Evolutionary conservation across 1,140 invertebrate species (phyloP).

Genomic region (Microplitis mediator): DNA sequence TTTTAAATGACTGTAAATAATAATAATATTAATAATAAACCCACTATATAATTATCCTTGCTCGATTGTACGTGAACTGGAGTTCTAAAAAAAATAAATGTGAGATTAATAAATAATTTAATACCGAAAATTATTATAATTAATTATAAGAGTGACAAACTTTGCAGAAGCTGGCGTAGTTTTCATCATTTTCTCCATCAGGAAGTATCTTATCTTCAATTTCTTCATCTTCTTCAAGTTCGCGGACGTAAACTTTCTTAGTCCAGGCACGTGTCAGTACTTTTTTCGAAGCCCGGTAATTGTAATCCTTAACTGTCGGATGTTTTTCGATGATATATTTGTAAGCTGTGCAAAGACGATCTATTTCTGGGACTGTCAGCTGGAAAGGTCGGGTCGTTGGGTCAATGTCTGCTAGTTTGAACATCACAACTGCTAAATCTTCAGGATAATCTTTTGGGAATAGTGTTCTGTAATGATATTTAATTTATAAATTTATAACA

Average conservation of each 20-base stretch:
- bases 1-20: constrained; percentile 41
- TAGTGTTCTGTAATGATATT: constrained; percentile 65
- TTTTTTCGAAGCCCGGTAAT: constrained; percentile 69
- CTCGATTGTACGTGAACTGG: constrained; percentile 16
- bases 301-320: constrained; percentile 73
- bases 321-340: constrained; percentile 71
- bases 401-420: constrained; percentile 75
- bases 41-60: neutral
- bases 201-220: constrained; percentile 28
- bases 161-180: too few species aligned
- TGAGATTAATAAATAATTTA: constrained; percentile 7
- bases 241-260: neutral
- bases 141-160: constrained; percentile 6
- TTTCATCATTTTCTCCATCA: too few species aligned
- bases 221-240: constrained; percentile 15
- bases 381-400: constrained; percentile 71
- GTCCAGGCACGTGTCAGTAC: constrained; percentile 32
- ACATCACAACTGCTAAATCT: constrained; percentile 72
- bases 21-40: constrained; percentile 35
- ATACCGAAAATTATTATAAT: neutral
- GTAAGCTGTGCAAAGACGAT: constrained; percentile 79
- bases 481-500: neutral
- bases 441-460: constrained; percentile 76
- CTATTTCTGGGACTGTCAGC: constrained; percentile 80
- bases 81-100: constrained; percentile 21